Percentiles rank a stretch among this genome's conserved stretches.
Conservation (phyloP, 1,140 invertebrate genomes). For the Armadillidium nasatum region DNA sequence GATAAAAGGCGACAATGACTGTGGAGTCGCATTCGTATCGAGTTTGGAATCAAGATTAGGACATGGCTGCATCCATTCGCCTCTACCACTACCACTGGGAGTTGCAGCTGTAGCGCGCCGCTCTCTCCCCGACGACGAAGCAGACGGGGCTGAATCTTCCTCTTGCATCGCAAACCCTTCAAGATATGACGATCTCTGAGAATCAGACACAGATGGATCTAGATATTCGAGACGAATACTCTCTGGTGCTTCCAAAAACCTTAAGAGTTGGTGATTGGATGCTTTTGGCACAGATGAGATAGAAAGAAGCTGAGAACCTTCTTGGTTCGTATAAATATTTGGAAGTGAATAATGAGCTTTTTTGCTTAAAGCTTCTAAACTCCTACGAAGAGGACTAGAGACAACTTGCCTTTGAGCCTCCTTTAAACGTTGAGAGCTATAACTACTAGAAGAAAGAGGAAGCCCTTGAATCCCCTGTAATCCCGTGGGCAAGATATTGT, state of each 20-base stretch:
- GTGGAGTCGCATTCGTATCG: background rate
- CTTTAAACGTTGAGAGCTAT: background rate
- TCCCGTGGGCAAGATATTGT: background rate
- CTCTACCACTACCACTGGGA: background rate
- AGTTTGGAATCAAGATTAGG: background rate
- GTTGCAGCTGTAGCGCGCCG: background rate
- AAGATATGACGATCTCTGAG: background rate
- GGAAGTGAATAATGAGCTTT: background rate
- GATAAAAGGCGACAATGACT: background rate
- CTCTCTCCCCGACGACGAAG: background rate
- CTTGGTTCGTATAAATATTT: background rate
- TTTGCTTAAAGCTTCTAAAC: background rate
- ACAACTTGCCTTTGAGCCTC: too few relatives aligned
- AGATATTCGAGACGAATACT: background rate
- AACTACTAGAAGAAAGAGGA: background rate
- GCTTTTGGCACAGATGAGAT: background rate
- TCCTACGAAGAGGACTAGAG: background rate
- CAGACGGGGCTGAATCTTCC: background rate
- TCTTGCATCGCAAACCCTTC: background rate
- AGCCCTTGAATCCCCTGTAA: background rate
- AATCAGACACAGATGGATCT: background rate
- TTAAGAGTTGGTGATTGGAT: background rate
- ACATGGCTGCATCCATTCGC: background rate
- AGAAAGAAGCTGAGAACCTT: background rate
- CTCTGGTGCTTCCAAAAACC: background rate